Conservation (phyloP, 2,113 vertebrate genomes). For the Aphyosemion australe region DNA sequence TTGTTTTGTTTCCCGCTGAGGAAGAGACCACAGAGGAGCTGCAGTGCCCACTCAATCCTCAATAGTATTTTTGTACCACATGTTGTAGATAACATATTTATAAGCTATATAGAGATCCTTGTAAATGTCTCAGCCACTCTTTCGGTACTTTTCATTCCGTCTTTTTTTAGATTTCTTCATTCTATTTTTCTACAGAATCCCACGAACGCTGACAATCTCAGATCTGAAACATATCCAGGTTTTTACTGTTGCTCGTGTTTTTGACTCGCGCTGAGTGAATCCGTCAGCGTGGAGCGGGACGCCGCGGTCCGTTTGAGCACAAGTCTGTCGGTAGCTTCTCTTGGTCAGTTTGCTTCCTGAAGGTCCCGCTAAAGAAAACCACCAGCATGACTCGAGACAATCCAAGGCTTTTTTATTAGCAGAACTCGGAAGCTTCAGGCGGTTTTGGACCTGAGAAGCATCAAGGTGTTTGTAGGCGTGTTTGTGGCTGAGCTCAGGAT, state of each 20-base stretch:
- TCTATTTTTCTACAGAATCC: constrained; percentile 83
- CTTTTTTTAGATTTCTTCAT: constrained; percentile 81
- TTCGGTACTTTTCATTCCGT: constrained; percentile 84
- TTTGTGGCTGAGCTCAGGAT: neutral
- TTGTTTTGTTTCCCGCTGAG: constrained; percentile 54
- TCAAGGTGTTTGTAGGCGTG: neutral
- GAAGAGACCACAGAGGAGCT: constrained; percentile 53
- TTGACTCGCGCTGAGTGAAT: constrained; percentile 54
- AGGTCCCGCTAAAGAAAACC: neutral
- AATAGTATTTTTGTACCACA: constrained; percentile 88
- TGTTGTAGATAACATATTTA: constrained; percentile 91
- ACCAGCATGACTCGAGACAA: constrained; percentile 63
- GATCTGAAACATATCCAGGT: constrained; percentile 58
- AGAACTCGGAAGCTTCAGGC: neutral
- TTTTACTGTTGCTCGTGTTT: constrained; percentile 34
- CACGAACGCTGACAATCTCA: constrained; percentile 78
- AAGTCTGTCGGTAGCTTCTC: too few relatives aligned
- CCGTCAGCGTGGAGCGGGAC: neutral
- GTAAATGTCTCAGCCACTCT: constrained; percentile 88
- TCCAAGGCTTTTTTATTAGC: neutral
- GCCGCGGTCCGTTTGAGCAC: neutral
- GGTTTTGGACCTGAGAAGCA: neutral
- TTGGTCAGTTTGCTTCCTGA: constrained; percentile 1
- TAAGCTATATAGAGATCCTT: constrained; percentile 89
- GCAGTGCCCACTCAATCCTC: constrained; percentile 82